These are phyloP conservation scores for Luperina nickerlii DNA, from an alignment of 2,888 invertebrate genomes.

Conservation along the genomic window DNA sequence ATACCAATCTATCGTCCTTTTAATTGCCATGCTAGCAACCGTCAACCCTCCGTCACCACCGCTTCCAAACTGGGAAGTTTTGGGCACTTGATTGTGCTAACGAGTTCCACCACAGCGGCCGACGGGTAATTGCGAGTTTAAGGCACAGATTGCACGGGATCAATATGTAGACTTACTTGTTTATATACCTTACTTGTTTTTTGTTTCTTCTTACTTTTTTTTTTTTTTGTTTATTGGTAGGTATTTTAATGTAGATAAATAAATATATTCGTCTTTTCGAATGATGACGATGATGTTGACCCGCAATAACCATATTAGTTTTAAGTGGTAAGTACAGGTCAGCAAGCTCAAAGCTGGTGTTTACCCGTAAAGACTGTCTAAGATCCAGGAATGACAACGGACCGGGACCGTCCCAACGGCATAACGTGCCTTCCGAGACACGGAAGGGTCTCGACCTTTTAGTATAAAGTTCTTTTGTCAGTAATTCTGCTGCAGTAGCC, in stretches of 20 bases:
- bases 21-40: slow-evolving; percentile 30
- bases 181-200: too few species aligned
- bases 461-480: too few species aligned
- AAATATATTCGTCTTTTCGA: too few species aligned
- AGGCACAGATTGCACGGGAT: slow-evolving; percentile 20
- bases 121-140: slow-evolving; percentile 50
- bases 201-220: too few species aligned
- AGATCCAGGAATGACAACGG: neutral
- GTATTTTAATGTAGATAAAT: too few species aligned
- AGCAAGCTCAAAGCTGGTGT: too few species aligned
- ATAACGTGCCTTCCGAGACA: neutral
- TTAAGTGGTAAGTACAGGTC: too few species aligned
- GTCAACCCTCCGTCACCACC: slow-evolving; percentile 16
- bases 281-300: too few species aligned
- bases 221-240: slow-evolving; percentile 9
- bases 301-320: too few species aligned
- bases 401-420: neutral
- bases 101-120: slow-evolving; percentile 57
- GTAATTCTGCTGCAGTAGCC: too few species aligned
- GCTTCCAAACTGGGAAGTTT: slow-evolving; percentile 53
- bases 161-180: slow-evolving; percentile 25
- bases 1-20: slow-evolving; percentile 41
- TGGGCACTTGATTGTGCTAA: slow-evolving; percentile 59
- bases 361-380: neutral
- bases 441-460: neutral